These are phyloP conservation scores for Platyscapa corneri DNA, from an alignment of 1,140 invertebrate species.

Conservation along the genomic window DNA sequence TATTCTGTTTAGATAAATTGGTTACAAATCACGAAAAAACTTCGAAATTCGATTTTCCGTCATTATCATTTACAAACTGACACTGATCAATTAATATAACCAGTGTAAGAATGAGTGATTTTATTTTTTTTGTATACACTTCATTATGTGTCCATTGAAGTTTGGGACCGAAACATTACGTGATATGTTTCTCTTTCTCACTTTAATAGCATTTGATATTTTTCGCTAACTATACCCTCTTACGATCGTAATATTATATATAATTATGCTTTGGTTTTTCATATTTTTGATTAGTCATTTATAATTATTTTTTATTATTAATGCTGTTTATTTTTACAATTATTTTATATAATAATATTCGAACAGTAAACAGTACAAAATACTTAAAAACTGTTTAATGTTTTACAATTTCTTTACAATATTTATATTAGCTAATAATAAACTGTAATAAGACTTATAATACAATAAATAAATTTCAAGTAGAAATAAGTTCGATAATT, in stretches of 20 bases:
- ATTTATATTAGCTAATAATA: neutral
- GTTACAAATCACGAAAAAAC: neutral
- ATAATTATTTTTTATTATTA: neutral
- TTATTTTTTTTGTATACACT: neutral
- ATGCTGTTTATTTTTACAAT: neutral
- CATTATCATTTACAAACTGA: neutral
- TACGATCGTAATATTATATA: no score
- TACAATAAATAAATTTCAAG: neutral
- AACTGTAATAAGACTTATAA: neutral
- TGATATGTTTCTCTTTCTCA: no score
- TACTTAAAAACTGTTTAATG: neutral
- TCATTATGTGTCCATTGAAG: neutral
- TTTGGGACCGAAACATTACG: neutral
- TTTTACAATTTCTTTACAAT: neutral
- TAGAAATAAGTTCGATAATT: neutral
- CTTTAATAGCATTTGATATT: no score
- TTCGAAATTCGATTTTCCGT: neutral
- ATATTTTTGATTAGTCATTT: neutral
- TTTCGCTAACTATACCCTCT: no score
- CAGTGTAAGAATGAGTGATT: neutral
- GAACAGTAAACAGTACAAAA: neutral
- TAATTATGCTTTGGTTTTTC: no score
- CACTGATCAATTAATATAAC: neutral
- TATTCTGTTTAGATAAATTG: neutral
- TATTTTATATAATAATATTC: neutral